Evolutionary conservation across 1,140 invertebrate genomes (phyloP), one percentile per base, ranked within the genome.

Genomic region (Heliconius himera): DNA sequence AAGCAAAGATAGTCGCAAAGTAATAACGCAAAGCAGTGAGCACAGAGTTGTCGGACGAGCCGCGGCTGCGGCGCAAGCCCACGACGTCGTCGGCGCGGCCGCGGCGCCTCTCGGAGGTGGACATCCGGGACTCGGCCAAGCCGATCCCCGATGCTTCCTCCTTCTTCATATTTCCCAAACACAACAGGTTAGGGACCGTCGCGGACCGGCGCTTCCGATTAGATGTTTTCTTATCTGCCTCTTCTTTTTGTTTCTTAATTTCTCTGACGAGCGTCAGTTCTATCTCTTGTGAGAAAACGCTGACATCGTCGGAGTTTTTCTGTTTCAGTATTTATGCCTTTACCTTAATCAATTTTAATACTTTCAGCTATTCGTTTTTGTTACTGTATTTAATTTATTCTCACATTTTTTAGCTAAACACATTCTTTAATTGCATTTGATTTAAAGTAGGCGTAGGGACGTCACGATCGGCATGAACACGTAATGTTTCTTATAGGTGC

Each of bases 131-230:
- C 88, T 97, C 98, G 95, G 97, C 97, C 92, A 98, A 98, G 95
- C 98, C 99, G 71, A 99, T 99, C 89, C 99, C 99, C 81, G 96
- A 97, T 87, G 98, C 97, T 84, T 97, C 97, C 89, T 98, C 99
- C 75, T 98, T 99, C 95, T 99, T 99, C 96, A 96, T 99, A 93
- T 99, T 99, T 96, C 97, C 97, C 83, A 97, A 97, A 93, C 98
- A 96, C 54, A 99, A 99, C 96, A 98, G 97, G 98, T 99, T 91
- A 94, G 92, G 91, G 90, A 74, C 80, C 81, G 79, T 79, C 84
- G 82, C 75, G 82, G 77, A 73, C 36, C 76, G 51, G 77, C 51
- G 76, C 80, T 78, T 81, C 20, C 56, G 75, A 81, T 77, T 79
- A 79, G 56, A 82, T 79, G 74, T 81, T 81, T 74, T 46, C 41